Conservation (phyloP, 2,888 invertebrate genomes). For the Candidula unifasciata region DNA sequence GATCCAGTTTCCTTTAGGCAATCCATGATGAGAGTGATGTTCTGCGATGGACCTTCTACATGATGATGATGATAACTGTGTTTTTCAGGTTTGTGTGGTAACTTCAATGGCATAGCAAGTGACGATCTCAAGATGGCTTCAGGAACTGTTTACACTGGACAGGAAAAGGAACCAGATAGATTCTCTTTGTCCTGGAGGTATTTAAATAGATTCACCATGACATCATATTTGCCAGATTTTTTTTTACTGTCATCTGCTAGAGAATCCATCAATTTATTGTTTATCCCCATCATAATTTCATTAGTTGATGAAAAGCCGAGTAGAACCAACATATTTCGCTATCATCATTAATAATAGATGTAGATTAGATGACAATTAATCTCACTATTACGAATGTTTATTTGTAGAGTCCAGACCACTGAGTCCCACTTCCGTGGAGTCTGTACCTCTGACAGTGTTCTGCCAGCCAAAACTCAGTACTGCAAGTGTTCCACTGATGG, state of each 20-base stretch:
- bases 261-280: background rate
- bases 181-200: slow-evolving; percentile 66
- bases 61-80: background rate
- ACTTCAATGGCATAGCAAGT: slow-evolving; percentile 60
- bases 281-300: no score
- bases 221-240: no score
- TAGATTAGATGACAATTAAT: no score
- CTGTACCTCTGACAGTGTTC: slow-evolving; percentile 12
- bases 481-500: slow-evolving; percentile 19
- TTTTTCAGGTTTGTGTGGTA: slow-evolving; percentile 67
- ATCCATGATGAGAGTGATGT: no score
- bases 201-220: background rate
- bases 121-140: slow-evolving; percentile 62
- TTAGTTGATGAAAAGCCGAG: no score
- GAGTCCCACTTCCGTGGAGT: slow-evolving; percentile 44
- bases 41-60: background rate
- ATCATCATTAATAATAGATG: background rate
- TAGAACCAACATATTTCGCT: background rate
- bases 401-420: slow-evolving; percentile 37
- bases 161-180: slow-evolving; percentile 52
- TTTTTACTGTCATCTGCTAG: no score
- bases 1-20: no score
- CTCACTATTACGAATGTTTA: background rate
- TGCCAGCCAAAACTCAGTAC: background rate
- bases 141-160: slow-evolving; percentile 51